Base-by-base conservation (phyloP, 1,140 invertebrate genomes). In the Frieseomelitta varia region DNA sequence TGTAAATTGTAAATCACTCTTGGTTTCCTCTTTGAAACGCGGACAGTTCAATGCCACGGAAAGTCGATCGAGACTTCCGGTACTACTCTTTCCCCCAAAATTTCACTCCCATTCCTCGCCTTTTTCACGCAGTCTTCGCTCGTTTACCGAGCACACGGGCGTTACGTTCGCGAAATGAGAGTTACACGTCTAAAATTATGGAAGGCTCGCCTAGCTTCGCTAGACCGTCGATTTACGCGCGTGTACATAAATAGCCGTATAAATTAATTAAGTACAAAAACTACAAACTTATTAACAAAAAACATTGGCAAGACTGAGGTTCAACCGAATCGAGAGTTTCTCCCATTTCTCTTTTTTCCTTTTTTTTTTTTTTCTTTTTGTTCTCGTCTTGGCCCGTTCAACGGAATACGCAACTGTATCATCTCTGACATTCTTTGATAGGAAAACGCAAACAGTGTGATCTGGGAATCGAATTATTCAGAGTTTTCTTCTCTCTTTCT, bases 201-300 rank as follows among this genome's bases (percentile, higher is more conserved):
- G 94, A 94, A 94, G 94, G 94, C 91, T 92, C 91, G 78, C 90
- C 91, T 91, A 93, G 91, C 91, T 91, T 92, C 56, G 87, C 90
- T 93, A 91, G 91, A 87, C 86, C 4, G 86, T 85, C 87, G 84
- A 90, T 90, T 61, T 90, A 88, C 85, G 89, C 85, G 88, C 89
- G 91, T 92, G 90, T 91, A 93, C 91, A 94, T 94, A 95, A 94
- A 95, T 93, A 93, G 90, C 81, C 90, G 81, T 94, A 94, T 93
- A 94, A 94, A 94, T 93, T 94, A 94, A 94, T 94, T 94, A 95
- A 95, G 94, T 95, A 95, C 94, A 94, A 95, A 94, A 94, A 94
- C 94, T 94, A 94, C 93, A 94, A 94, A 94, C 94, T 94, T 93
- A 94, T 93, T 93, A 94, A 94, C 93, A 92, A 93, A 95, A 17